Evolutionary conservation across 1,140 invertebrate genomes (phyloP).

Genomic region (Bombus ignitus): DNA sequence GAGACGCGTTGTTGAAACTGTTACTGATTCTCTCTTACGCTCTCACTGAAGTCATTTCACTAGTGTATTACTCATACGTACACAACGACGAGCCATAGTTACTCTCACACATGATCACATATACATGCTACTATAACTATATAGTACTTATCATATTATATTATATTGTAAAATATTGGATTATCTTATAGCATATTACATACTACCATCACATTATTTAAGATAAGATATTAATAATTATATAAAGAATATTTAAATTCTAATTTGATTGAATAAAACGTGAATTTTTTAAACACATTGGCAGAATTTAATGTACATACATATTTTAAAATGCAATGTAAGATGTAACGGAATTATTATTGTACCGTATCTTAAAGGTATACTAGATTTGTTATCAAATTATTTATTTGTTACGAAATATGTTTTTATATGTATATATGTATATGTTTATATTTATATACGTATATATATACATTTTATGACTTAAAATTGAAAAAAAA

Average conservation of each 20-base stretch:
- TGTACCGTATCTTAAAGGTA: not conserved
- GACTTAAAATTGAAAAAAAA: not conserved
- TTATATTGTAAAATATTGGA: too few relatives aligned
- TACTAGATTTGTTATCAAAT: not conserved
- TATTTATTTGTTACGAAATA: not conserved
- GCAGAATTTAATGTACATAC: not conserved
- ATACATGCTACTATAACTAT: not conserved
- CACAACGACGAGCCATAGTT: not conserved
- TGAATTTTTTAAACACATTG: too few relatives aligned
- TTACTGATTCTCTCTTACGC: slow-evolving; percentile 33
- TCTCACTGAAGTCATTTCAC: too few relatives aligned
- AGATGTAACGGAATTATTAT: not conserved
- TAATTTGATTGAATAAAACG: too few relatives aligned
- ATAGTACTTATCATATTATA: too few relatives aligned
- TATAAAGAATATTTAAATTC: too few relatives aligned
- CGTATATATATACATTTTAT: not conserved
- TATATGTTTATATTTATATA: not conserved
- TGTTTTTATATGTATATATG: not conserved
- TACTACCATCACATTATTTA: too few relatives aligned
- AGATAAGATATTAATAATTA: too few relatives aligned
- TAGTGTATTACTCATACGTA: not conserved
- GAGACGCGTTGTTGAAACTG: slow-evolving; percentile 46
- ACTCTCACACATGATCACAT: not conserved
- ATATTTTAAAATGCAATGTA: too few relatives aligned
- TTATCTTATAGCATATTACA: too few relatives aligned